phyloP scores from a whole-genome alignment of 2,888 invertebrate species.

The Calameuta filiformis region DNA sequence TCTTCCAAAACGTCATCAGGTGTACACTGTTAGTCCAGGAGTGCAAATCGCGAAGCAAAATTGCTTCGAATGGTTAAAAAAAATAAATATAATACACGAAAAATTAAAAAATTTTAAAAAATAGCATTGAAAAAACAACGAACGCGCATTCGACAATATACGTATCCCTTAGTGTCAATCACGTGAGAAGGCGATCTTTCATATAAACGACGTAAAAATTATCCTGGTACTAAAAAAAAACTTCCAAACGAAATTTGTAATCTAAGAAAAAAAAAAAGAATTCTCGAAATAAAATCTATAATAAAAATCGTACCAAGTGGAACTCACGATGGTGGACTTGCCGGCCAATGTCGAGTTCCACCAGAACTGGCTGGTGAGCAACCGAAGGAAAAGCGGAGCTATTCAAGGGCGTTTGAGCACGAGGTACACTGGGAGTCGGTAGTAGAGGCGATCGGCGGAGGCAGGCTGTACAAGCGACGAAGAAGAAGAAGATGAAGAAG shows the following conservation, averaged over 20 bases:
- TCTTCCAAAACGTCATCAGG: neutral
- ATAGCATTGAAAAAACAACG: neutral
- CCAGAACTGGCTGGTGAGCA: neutral
- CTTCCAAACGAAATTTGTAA: neutral
- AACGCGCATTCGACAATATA: neutral
- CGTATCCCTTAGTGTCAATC: neutral
- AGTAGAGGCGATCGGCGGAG: slow-evolving; percentile 8
- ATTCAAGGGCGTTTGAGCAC: neutral
- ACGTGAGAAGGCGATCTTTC: neutral
- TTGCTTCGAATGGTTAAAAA: neutral
- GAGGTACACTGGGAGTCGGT: neutral
- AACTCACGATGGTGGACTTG: neutral
- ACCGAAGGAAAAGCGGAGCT: neutral
- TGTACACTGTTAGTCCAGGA: neutral
- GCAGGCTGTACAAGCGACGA: slow-evolving; percentile 13
- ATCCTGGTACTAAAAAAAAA: slow-evolving; percentile 3
- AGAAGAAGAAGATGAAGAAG: slow-evolving; percentile 14
- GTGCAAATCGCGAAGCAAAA: neutral
- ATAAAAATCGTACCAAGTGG: neutral
- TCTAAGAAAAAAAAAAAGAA: neutral
- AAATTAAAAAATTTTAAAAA: neutral
- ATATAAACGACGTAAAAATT: neutral
- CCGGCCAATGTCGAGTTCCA: neutral
- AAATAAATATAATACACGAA: neutral
- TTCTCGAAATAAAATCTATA: neutral